These are phyloP conservation scores for Orius insidiosus DNA, from an alignment of 1,140 invertebrate genomes.

Conservation along the genomic window DNA sequence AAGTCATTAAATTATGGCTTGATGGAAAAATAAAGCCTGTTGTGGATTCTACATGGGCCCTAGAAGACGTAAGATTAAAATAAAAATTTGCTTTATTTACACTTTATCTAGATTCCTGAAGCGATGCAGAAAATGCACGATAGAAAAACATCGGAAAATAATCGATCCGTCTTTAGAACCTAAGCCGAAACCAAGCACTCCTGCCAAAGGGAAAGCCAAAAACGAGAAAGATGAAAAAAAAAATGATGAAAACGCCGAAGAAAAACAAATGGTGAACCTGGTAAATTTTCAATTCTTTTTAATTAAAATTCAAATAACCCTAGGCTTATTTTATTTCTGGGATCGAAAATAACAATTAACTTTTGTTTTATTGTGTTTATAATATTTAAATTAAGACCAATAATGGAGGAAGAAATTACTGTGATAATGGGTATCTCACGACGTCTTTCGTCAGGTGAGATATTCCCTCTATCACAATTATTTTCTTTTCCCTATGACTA, in stretches of 20 bases:
- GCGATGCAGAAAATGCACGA: constrained; percentile 88
- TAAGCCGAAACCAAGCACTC: constrained; percentile 56
- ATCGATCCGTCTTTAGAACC: constrained; percentile 61
- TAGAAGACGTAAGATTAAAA: constrained; percentile 57
- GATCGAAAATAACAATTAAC: too few relatives aligned
- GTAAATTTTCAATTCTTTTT: too few relatives aligned
- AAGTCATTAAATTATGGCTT: constrained; percentile 55
- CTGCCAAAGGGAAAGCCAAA: constrained; percentile 33
- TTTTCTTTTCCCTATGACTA: too few relatives aligned
- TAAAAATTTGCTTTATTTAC: too few relatives aligned
- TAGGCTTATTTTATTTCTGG: too few relatives aligned
- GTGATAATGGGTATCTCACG: too few relatives aligned
- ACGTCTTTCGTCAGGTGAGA: too few relatives aligned
- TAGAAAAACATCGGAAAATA: constrained; percentile 80
- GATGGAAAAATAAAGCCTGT: constrained; percentile 62
- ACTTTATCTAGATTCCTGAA: constrained; percentile 46
- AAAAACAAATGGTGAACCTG: constrained; percentile 5
- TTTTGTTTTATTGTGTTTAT: too few relatives aligned
- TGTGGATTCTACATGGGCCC: constrained; percentile 68
- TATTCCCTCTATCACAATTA: too few relatives aligned
- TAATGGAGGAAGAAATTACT: too few relatives aligned
- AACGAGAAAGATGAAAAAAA: constrained; percentile 40
- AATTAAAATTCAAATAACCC: too few relatives aligned
- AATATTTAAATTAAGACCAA: too few relatives aligned
- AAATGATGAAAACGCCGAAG: constrained; percentile 34